Evolutionary conservation across 1,140 invertebrate genomes (phyloP), one percentile per base, ranked within the genome.

Genomic region (Scaptomyza hsui): DNA sequence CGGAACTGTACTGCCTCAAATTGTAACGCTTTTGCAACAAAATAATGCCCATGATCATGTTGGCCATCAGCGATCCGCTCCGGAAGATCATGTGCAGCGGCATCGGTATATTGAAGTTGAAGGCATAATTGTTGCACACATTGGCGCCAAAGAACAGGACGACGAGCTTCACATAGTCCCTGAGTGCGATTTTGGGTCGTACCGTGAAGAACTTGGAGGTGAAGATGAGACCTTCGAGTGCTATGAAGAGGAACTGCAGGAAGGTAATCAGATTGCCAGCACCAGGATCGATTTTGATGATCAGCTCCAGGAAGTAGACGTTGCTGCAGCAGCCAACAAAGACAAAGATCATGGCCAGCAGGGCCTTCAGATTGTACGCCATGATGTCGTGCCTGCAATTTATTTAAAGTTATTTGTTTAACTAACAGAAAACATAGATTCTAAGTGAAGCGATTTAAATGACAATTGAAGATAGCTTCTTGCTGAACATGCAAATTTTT

Each of bases 41-140:
- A 68, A 98, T 93, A 13, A 98, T 96, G 44, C 98, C 97, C 94
- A 99, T 96, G 44, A 99, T 94, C 95, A 99, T 97, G 92, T 98
- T 99, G 0, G 98, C 97, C 92, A 99, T 97, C 18, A 99, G 92
- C 29, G 98, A 99, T 4, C 98, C 98, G 35, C 98, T 95, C 93
- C 98, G 94, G 91, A 99, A 99, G 90, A 99, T 99, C 96, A 99
- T 99, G 91, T 99, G 98, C 4, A 99, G 92, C 7, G 99, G 98
- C 95, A 99, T 98, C 0, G 98, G 96, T 88, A 99, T 98, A 89
- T 99, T 98, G 86, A 98, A 99, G 89, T 96, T 95, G 79, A 99
- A 97, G 0, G 98, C 98, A 93, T 97, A 98, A 92, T 99, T 99
- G 91, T 99, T 99, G 18, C 95, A 95, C 3, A 99, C 96, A 92